Evolutionary conservation across 2,888 invertebrate species (phyloP).

Genomic region (Diloba caeruleocephala): DNA sequence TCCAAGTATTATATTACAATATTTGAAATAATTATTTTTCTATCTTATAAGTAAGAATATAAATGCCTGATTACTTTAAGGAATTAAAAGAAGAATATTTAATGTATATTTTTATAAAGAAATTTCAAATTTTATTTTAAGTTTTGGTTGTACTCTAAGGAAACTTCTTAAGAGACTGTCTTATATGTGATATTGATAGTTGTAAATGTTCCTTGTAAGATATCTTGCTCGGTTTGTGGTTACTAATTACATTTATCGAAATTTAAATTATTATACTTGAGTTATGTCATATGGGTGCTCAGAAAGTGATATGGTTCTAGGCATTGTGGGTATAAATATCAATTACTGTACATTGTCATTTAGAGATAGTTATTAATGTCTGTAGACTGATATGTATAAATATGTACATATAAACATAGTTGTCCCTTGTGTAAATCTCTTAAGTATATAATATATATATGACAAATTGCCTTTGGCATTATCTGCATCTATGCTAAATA

Average conservation of each 20-base stretch:
- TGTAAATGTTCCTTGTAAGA: slow-evolving; percentile 65
- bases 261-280: slow-evolving; percentile 43
- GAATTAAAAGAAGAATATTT: slow-evolving; percentile 50
- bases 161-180: slow-evolving; percentile 77
- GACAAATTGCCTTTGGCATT: slow-evolving; percentile 34
- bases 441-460: slow-evolving; percentile 19
- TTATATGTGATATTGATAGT: slow-evolving; percentile 77
- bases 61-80: slow-evolving; percentile 57
- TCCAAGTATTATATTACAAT: slow-evolving; percentile 39
- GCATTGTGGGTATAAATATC: slow-evolving; percentile 38
- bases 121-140: slow-evolving; percentile 58
- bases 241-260: slow-evolving; percentile 49
- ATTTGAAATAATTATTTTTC: slow-evolving; percentile 50
- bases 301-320: slow-evolving; percentile 45
- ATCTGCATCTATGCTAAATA: slow-evolving; percentile 25
- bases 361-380: slow-evolving; percentile 38
- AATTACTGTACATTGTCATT: slow-evolving; percentile 39
- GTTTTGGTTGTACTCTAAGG: slow-evolving; percentile 71
- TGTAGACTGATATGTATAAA: slow-evolving; percentile 53
- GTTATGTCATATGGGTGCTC: slow-evolving; percentile 53
- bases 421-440: slow-evolving; percentile 44
- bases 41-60: slow-evolving; percentile 49
- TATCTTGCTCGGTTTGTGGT: slow-evolving; percentile 49
- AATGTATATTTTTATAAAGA: slow-evolving; percentile 65
- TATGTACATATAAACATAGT: slow-evolving; percentile 45